These are phyloP conservation scores for Drosophila meridiana DNA, from an alignment of 2,888 invertebrate species.

Conservation along the genomic window DNA sequence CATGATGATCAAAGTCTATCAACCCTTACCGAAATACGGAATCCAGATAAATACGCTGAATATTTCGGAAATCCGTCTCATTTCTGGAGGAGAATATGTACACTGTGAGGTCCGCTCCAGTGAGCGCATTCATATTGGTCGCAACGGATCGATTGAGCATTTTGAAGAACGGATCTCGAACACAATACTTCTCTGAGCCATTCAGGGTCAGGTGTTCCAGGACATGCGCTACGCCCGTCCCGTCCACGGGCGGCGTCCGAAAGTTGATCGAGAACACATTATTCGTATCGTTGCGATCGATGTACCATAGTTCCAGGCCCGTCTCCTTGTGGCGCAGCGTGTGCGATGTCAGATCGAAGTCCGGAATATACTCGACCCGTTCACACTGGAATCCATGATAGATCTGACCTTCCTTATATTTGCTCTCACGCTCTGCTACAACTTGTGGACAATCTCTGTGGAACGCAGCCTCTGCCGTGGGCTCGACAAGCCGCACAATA, in stretches of 20 bases:
- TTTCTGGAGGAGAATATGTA: slow-evolving; percentile 98
- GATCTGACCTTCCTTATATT: slow-evolving; percentile 75
- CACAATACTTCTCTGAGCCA: slow-evolving; percentile 94
- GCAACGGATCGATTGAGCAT: slow-evolving; percentile 96
- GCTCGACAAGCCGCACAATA: background rate
- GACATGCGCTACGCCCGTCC: slow-evolving; percentile 96
- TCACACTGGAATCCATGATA: slow-evolving; percentile 90
- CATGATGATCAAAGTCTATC: background rate
- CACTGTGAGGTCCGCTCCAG: slow-evolving; percentile 94
- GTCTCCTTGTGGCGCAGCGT: slow-evolving; percentile 91
- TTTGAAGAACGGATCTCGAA: slow-evolving; percentile 97
- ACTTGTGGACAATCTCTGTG: slow-evolving; percentile 28
- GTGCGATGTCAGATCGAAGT: slow-evolving; percentile 92
- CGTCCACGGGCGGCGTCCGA: slow-evolving; percentile 95
- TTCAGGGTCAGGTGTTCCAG: slow-evolving; percentile 96
- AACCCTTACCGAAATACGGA: slow-evolving; percentile 90
- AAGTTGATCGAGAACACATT: slow-evolving; percentile 96
- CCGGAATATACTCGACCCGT: slow-evolving; percentile 89
- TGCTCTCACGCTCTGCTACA: slow-evolving; percentile 39
- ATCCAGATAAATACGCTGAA: slow-evolving; percentile 96
- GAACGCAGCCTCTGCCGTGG: background rate
- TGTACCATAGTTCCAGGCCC: slow-evolving; percentile 94
- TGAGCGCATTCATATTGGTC: slow-evolving; percentile 98
- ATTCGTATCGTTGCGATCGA: slow-evolving; percentile 94
- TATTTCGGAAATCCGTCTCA: slow-evolving; percentile 92